phyloP scores from a whole-genome alignment of 2,888 invertebrate species.

The Schizotus pectinicornis region DNA sequence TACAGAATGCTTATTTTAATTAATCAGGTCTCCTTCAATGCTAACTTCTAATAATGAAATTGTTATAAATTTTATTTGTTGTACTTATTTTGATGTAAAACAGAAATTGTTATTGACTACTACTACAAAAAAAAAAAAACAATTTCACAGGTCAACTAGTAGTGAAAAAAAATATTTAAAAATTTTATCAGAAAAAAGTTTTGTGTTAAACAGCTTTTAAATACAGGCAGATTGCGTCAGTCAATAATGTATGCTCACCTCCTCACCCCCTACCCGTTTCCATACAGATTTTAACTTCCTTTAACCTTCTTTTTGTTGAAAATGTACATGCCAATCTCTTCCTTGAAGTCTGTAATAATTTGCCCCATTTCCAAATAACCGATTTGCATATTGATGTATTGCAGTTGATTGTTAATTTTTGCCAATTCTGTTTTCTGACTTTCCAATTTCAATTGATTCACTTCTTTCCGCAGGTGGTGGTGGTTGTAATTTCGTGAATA shows the following conservation, averaged over 20 bases:
- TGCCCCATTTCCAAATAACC: slow-evolving; percentile 6
- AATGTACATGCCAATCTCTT: slow-evolving; percentile 3
- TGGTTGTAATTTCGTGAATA: no score
- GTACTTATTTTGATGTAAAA: no score
- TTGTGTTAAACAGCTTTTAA: slow-evolving; percentile 15
- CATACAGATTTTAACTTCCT: slow-evolving; percentile 9
- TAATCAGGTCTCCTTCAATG: slow-evolving; percentile 15
- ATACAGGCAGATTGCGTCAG: slow-evolving; percentile 16
- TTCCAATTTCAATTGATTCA: no score
- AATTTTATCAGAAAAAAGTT: slow-evolving; percentile 15
- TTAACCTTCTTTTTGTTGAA: slow-evolving; percentile 7
- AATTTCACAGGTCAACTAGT: no score
- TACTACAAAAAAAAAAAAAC: no score
- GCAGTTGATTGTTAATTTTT: no score
- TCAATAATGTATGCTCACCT: slow-evolving; percentile 12
- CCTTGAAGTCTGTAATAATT: neutral
- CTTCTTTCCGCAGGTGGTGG: no score
- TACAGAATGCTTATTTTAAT: slow-evolving; percentile 1
- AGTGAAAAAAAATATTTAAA: no score
- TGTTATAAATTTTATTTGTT: no score
- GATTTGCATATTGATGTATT: slow-evolving; percentile 3
- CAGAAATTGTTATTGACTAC: no score
- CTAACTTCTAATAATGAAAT: slow-evolving; percentile 14
- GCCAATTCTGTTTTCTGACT: no score
- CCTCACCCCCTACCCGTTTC: slow-evolving; percentile 10